Base-by-base conservation (phyloP, 2,888 invertebrate genomes). In the Minunthozetes semirufus region DNA sequence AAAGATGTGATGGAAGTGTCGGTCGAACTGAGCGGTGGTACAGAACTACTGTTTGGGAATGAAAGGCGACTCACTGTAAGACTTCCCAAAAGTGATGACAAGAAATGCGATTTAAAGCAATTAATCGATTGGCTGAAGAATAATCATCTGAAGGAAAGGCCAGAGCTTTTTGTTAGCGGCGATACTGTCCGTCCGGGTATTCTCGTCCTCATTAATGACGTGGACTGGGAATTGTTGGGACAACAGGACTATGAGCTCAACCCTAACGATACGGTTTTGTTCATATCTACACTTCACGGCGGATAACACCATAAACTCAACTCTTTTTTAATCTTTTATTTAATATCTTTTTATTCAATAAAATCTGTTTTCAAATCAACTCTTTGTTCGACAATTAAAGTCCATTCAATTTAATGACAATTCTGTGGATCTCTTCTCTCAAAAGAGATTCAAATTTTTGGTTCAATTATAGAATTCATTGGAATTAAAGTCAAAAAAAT, bases 171-270 rank as follows among this genome's bases (percentile, higher is more conserved):
- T 80, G 78, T 84, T 70, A 83, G 83, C 77, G 83, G 82, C 66
- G 82, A 82, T 11, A 82, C 83, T 48, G 84, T 86, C 82, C 84
- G 96, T 70, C 95, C 96, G 0, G 97, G 97, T 2, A 97, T 98
- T 77, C 84, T 98, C 70, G 95, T 98, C 0, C 84, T 98, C 1
- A 88, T 98, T 11, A 98, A 98, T 81, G 96, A 98, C 80, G 87
- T 91, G 0, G 98, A 98, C 81, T 98, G 97, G 97, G 96, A 98
- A 83, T 84, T 98, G 19, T 82, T 89, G 83, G 85, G 85, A n/a
- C 82, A 84, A 79, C 78, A 83, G 76, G 82, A 84, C 25, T 85
- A 85, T 80, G 79, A 81, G 74, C 78, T 86, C 22, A 80, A 83
- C 78, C 79, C 81, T 27, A 81, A 81, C 48, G 85, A 86, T 80